Evolutionary conservation across 1,140 invertebrate genomes (phyloP), one percentile per base, ranked within the genome.

Genomic region (Zaprionus nigranus): DNA sequence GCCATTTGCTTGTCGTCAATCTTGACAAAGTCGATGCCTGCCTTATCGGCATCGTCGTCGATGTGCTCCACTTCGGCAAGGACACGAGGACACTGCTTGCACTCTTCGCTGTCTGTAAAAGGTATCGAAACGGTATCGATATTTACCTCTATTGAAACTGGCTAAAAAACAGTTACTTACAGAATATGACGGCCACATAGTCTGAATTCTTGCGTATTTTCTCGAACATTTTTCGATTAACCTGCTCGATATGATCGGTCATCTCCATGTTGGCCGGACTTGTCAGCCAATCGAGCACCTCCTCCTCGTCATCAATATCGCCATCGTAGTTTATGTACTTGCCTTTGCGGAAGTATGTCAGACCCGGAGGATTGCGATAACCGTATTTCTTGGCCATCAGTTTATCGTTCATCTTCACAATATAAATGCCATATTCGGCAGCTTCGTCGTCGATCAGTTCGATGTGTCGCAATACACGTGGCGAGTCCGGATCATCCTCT

Each of bases 331-430:
- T 98, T 12, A 98, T 97, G 56, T 95, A 95, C 93, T 98, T 98
- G 53, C 94, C 96, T 93, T 98, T 98, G 38, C 97, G 95, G 93
- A 98, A 98, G 86, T 98, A 98, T 12, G 97, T 97, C 2, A 98
- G 95, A 1, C 97, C 97, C 1, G 98, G 97, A 30, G 97, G 97
- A 91, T 97, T 96, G 78, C 97, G 94, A 88, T 95, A 97, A 2
- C 98, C 97, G 93, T 98, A 98, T 91, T 98, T 99, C 93, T 99
- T 99, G 2, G 98, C 97, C 97, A 99, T 98, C 17, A 98, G 90
- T 22, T 96, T 94, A 93, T 99, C 97, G 82, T 95, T 95, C 93
- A 97, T 97, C 94, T 98, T 97, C 0, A 98, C 97, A 64, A 99
- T 96, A 93, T 97, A 97, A 75, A 98, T 98, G 62, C 97, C 97